Evolutionary conservation across 2,888 invertebrate species (phyloP), one percentile per base, ranked within the genome.

Genomic region (Brachypalpus laphriformis): DNA sequence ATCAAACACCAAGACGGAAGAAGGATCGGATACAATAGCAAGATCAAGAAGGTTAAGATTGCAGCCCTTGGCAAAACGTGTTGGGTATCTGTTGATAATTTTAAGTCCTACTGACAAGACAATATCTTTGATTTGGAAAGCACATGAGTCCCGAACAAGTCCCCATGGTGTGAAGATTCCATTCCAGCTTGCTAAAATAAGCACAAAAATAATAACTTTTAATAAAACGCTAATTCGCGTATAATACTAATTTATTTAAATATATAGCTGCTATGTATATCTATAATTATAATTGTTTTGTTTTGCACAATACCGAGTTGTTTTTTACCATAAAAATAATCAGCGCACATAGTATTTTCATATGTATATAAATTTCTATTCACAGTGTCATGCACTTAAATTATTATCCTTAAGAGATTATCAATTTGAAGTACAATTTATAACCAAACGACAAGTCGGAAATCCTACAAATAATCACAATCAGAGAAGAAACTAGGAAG

Each of bases 241-340:
- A 77, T 76, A 71, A 75, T 82, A 66, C 65, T 82, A 51, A 42
- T 82, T 77, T 77, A 72, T 82, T 82, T 51, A 66, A 78, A 78
- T 61, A 68, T 66, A 66, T 66, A 66, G 68, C 76, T 68, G 68
- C 76, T 68, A 45, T 59, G 4, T 57, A 66, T 68, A 63, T 63
- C 61, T 51, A 77, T 65, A 75, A 59, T 59, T 42, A 68, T 34
- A 57, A n/a, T 59, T 47, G 22, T 71, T 68, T 72, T 66, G 0
- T 22, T 65, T 72, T 78, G 78, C 72, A 78, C 78, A 78, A 72
- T 74, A 49, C 49, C 72, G 54, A 72, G 8, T 68, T 68, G 34
- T 37, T 72, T 51, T 37, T 40, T 66, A 51, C 34, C 47, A 66
- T 70, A 74, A 65, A 54, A 14, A 75, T 74, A 49, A 20, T 65